These are phyloP conservation scores for Meliscaeva auricollis DNA, from an alignment of 2,888 invertebrate species.

Conservation along the genomic window DNA sequence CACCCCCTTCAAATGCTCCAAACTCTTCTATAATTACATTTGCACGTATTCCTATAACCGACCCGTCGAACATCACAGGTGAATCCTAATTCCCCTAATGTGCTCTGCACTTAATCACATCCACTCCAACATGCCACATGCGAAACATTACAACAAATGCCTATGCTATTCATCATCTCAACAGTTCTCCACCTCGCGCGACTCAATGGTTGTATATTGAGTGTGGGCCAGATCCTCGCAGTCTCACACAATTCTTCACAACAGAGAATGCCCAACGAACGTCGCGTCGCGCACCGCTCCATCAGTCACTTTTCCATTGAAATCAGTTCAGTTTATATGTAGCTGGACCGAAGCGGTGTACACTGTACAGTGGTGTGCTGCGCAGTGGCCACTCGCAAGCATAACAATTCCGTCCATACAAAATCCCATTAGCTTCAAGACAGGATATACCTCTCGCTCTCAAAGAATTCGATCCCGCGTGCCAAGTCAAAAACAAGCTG, in stretches of 20 bases:
- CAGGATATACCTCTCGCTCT: conserved; percentile 35
- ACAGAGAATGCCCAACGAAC: no score
- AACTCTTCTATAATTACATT: conserved; percentile 64
- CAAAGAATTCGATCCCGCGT: conserved; percentile 55
- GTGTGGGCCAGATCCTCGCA: conserved; percentile 51
- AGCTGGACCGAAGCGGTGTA: no score
- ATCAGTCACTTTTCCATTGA: conserved; percentile 71
- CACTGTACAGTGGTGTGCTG: background rate
- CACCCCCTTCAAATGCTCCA: background rate
- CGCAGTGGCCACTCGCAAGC: conserved; percentile 8
- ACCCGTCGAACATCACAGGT: conserved; percentile 68
- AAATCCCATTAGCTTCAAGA: conserved; percentile 65
- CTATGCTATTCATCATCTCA: conserved; percentile 73
- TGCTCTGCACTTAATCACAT: conserved; percentile 76
- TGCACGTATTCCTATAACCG: no score
- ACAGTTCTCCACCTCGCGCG: conserved; percentile 60
- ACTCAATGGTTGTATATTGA: conserved; percentile 2
- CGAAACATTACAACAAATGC: conserved; percentile 58
- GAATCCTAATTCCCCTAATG: conserved; percentile 75
- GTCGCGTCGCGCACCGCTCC: conserved; percentile 56
- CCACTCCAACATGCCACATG: conserved; percentile 58
- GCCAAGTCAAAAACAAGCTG: background rate
- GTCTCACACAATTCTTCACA: conserved; percentile 49
- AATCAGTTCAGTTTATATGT: conserved; percentile 49
- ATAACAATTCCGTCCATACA: conserved; percentile 9